Conservation (phyloP, 1,140 invertebrate genomes). For the Lepidurus couesii region DNA sequence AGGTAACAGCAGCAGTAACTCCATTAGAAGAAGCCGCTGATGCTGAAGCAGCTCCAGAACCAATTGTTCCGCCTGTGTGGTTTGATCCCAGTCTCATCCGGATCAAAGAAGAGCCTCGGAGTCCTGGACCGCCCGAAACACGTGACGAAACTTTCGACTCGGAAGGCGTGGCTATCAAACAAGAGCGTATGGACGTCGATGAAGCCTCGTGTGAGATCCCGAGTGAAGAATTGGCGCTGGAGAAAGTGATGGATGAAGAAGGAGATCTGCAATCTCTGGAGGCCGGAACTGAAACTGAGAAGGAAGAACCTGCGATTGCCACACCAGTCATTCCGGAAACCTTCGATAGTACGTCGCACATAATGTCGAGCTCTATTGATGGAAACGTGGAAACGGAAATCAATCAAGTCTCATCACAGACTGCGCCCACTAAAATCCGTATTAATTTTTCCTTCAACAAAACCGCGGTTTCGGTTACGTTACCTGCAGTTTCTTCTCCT, state of each 20-base stretch:
- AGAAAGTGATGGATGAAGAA: not conserved
- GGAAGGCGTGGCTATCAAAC: slow-evolving; percentile 34
- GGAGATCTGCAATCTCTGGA: slow-evolving; percentile 37
- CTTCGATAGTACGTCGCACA: slow-evolving; percentile 54
- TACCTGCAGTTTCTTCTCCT: slow-evolving; percentile 46
- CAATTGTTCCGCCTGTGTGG: not conserved
- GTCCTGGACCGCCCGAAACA: slow-evolving; percentile 31
- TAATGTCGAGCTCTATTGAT: slow-evolving; percentile 61
- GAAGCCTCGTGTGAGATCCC: slow-evolving; percentile 1
- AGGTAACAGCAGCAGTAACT: not conserved
- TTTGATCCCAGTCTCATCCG: slow-evolving; percentile 10
- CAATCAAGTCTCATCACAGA: slow-evolving; percentile 46
- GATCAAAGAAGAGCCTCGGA: slow-evolving; percentile 19
- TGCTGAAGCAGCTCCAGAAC: not conserved
- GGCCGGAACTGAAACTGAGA: slow-evolving; percentile 42
- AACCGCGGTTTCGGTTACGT: slow-evolving; percentile 1
- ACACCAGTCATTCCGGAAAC: slow-evolving; percentile 42
- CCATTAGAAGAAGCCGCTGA: not conserved
- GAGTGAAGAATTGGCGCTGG: not conserved
- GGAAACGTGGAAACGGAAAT: slow-evolving; percentile 61
- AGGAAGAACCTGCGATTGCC: slow-evolving; percentile 53
- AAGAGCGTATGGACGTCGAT: not conserved
- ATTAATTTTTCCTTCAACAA: slow-evolving; percentile 52
- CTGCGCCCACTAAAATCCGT: slow-evolving; percentile 56
- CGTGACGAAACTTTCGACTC: not conserved